Conservation (phyloP, 2,113 vertebrate species). For the Platysternon megacephalum region DNA sequence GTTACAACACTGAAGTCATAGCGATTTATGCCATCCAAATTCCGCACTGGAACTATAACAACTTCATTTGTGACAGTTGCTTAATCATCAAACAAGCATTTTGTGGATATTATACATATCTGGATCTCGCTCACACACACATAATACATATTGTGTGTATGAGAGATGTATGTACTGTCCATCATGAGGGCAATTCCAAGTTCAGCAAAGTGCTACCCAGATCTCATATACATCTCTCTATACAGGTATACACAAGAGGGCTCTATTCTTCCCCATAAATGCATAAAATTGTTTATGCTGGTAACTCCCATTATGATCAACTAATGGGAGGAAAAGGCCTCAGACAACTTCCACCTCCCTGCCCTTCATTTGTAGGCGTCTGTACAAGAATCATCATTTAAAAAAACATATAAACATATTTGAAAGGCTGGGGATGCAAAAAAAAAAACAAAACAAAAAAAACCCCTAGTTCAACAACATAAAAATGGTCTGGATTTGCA, state of each 20-base stretch:
- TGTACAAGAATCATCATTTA: slow-evolving; percentile 72
- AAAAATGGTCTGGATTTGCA: slow-evolving; percentile 41
- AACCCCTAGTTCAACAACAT: background rate
- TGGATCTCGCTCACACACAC: slow-evolving; percentile 75
- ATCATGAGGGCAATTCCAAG: slow-evolving; percentile 78
- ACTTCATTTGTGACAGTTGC: slow-evolving; percentile 74
- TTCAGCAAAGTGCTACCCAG: slow-evolving; percentile 80
- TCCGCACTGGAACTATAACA: slow-evolving; percentile 52
- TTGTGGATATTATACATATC: slow-evolving; percentile 72
- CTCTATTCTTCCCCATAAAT: slow-evolving; percentile 62
- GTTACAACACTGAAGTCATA: slow-evolving; percentile 8
- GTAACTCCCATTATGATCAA: slow-evolving; percentile 69
- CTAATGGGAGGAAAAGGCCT: slow-evolving; percentile 77
- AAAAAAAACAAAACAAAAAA: slow-evolving; percentile 42
- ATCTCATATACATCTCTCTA: slow-evolving; percentile 79
- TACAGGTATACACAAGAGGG: slow-evolving; percentile 79
- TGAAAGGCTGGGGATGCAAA: slow-evolving; percentile 24
- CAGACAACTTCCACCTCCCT: slow-evolving; percentile 66
- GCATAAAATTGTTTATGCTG: slow-evolving; percentile 70
- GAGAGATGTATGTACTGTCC: slow-evolving; percentile 73
- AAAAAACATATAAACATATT: slow-evolving; percentile 17
- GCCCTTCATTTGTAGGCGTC: slow-evolving; percentile 69
- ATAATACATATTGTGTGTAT: slow-evolving; percentile 21
- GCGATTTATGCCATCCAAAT: slow-evolving; percentile 11
- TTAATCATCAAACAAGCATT: slow-evolving; percentile 65